phyloP scores from a whole-genome alignment of 1,140 invertebrate genomes.

The Calephelis nemesis region DNA sequence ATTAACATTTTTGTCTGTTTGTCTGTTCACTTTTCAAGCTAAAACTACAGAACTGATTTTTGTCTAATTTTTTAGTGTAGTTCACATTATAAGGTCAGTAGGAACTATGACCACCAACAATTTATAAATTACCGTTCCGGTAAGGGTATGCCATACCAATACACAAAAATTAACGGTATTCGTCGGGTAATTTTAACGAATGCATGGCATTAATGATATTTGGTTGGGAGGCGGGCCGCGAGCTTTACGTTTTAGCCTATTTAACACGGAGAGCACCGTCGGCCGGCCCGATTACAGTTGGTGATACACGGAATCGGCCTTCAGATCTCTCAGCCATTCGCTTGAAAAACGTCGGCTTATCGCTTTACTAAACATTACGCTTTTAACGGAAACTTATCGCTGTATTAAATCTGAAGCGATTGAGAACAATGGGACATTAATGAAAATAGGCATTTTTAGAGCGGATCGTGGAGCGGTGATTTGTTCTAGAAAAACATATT shows the following conservation, averaged over 20 bases:
- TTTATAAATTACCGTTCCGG: slow-evolving; percentile 14
- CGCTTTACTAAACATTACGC: slow-evolving; percentile 57
- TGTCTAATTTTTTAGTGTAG: too few species aligned
- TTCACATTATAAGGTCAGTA: not conserved
- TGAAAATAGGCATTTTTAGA: slow-evolving; percentile 52
- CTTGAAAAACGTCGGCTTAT: slow-evolving; percentile 53
- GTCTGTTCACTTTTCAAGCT: too few species aligned
- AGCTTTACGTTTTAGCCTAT: slow-evolving; percentile 12
- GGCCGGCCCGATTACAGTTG: slow-evolving; percentile 52
- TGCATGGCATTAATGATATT: slow-evolving; percentile 17
- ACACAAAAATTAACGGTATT: slow-evolving; percentile 41
- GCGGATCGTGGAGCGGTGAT: slow-evolving; percentile 57
- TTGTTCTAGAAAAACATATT: slow-evolving; percentile 39
- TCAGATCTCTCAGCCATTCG: slow-evolving; percentile 52
- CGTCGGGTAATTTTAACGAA: slow-evolving; percentile 53
- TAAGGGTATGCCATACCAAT: slow-evolving; percentile 40
- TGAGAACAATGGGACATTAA: slow-evolving; percentile 73
- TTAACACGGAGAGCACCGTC: slow-evolving; percentile 42
- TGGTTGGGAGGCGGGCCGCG: not conserved
- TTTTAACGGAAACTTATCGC: slow-evolving; percentile 70
- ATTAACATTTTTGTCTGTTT: too few species aligned
- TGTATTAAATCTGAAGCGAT: slow-evolving; percentile 67
- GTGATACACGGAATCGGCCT: slow-evolving; percentile 55
- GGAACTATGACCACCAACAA: slow-evolving; percentile 8
- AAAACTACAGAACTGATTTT: too few species aligned